phyloP scores from a whole-genome alignment of 2,113 vertebrate genomes.

The Henicopernis longicauda region DNA sequence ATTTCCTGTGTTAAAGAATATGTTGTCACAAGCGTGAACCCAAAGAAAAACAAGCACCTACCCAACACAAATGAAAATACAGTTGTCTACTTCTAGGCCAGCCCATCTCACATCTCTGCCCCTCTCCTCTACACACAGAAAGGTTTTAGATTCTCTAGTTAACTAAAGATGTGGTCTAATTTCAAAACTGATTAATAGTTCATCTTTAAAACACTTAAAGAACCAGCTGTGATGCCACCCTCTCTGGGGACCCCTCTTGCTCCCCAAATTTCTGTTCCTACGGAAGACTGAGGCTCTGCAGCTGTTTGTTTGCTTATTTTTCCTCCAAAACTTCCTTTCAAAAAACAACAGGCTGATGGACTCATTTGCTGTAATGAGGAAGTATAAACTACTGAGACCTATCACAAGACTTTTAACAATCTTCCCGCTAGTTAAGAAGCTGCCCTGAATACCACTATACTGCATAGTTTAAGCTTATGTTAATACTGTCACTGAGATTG shows the following conservation, averaged over 20 bases:
- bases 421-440: background rate
- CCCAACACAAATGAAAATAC: background rate
- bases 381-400: background rate
- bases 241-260: background rate
- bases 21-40: background rate
- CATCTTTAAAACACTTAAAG: background rate
- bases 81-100: background rate
- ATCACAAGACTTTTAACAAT: background rate
- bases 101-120: background rate
- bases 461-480: background rate
- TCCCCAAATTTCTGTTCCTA: background rate
- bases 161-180: background rate
- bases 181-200: background rate
- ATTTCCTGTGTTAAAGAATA: background rate
- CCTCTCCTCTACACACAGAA: background rate
- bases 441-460: background rate
- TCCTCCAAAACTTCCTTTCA: background rate
- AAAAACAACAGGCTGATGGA: background rate
- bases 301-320: background rate
- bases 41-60: background rate
- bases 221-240: background rate
- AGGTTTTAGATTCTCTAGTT: background rate
- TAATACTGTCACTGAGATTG: background rate
- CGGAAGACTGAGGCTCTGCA: background rate
- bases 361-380: background rate